Evolutionary conservation across 2,888 invertebrate genomes (phyloP).

Genomic region (Hypomecis atomaria): DNA sequence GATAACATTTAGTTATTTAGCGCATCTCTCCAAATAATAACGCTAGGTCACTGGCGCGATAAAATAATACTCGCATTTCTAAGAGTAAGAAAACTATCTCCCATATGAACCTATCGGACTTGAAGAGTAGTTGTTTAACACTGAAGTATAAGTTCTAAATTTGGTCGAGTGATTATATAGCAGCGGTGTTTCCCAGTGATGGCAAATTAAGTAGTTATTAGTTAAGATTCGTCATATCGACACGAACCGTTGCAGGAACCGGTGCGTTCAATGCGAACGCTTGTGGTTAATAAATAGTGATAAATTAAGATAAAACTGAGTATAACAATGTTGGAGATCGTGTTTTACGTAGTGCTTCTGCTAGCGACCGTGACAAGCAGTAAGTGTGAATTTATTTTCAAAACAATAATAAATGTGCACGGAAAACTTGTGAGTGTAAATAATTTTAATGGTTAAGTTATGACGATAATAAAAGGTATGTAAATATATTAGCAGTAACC

Average conservation of each 20-base stretch:
- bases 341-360: slow-evolving; percentile 43
- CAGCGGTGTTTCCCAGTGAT: slow-evolving; percentile 25
- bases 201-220: slow-evolving; percentile 22
- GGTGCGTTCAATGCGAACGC: slow-evolving; percentile 28
- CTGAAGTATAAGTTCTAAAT: background rate
- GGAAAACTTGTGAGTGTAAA: background rate
- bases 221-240: slow-evolving; percentile 28
- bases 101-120: slow-evolving; percentile 6
- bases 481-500: no score
- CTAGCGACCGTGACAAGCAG: slow-evolving; percentile 49
- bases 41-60: slow-evolving; percentile 11
- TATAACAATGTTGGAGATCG: slow-evolving; percentile 47
- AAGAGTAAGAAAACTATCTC: slow-evolving; percentile 1
- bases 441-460: background rate
- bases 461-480: no score
- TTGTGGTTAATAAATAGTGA: slow-evolving; percentile 15
- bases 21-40: slow-evolving; percentile 37
- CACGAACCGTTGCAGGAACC: slow-evolving; percentile 43
- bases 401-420: background rate
- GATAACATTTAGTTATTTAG: slow-evolving; percentile 42
- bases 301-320: slow-evolving; percentile 39
- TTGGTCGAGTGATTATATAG: slow-evolving; percentile 24
- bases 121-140: slow-evolving; percentile 8
- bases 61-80: no score
- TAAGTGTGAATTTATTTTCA: slow-evolving; percentile 50